Base-by-base conservation (phyloP, 2,888 invertebrate species). In the Trachelus stipa region DNA sequence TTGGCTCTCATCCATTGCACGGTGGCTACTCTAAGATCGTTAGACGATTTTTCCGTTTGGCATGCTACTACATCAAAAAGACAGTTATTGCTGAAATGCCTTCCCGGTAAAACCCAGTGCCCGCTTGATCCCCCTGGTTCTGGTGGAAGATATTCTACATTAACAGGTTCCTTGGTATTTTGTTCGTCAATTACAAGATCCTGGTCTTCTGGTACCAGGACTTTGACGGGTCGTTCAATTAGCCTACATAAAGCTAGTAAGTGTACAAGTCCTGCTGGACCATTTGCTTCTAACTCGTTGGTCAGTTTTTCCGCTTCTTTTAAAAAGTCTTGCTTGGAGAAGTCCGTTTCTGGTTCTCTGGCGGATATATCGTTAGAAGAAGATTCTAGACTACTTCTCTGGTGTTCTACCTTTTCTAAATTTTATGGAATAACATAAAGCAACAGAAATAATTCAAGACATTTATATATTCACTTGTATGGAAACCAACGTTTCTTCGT, bases 81-180 rank as follows among this genome's bases (percentile, higher is more conserved):
- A 34, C 90, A 90, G 12, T 85, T 80, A 33, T 90, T 90, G 0
- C 84, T 31, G 34, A 88, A 84, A 4, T 30, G 76, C 23, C 82
- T 76, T 1, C 79, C 81, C 3, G 76, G 74, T 9, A 88, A 31
- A 0, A 85, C 85, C 84, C 85, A 90, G 33, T 90, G 90, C 6
- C 88, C 88, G 33, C 77, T 77, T 2, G 74, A 34, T 9, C 77
- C 74, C 6, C 73, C 81, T 9, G 76, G 33, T 15, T 69, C 11
- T 0, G 73, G 75, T 6, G 77, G 15, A n/a, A 87, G 88, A 74
- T 82, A 88, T 69, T 88, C 85, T 0, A 86, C 33, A 12, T 82
- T 78, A 0, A 85, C 34, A 0, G 80, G 40, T 33, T 34, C 71
- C 15, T 71, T 71, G 33, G 12, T 15, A 11, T 71, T 71, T 33